These are phyloP conservation scores for Pogonomyrmex californicus DNA, from an alignment of 1,140 invertebrate species.

Conservation along the genomic window DNA sequence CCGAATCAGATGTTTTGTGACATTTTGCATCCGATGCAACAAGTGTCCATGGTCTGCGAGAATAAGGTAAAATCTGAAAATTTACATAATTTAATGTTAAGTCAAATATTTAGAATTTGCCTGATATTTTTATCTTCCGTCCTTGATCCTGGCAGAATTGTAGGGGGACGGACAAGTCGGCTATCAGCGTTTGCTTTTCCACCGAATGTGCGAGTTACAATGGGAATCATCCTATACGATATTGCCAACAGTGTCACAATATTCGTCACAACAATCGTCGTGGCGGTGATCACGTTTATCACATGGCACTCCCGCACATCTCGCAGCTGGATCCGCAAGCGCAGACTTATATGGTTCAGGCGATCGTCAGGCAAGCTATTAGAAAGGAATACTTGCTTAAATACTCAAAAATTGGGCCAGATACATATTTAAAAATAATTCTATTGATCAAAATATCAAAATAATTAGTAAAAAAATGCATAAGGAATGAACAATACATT, in stretches of 20 bases:
- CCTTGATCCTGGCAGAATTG: conserved; percentile 91
- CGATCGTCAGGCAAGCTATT: conserved; percentile 94
- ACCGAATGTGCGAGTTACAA: conserved; percentile 98
- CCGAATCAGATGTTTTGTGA: conserved; percentile 96
- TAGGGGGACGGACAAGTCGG: conserved; percentile 96
- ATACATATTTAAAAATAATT: too few species aligned
- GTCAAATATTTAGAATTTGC: background rate
- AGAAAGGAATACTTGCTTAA: background rate
- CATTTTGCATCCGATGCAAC: conserved; percentile 97
- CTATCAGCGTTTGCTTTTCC: conserved; percentile 98
- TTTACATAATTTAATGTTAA: background rate
- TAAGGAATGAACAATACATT: too few species aligned
- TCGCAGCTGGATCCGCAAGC: conserved; percentile 96
- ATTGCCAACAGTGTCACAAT: conserved; percentile 96
- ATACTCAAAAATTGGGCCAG: too few species aligned
- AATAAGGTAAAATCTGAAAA: conserved; percentile 92
- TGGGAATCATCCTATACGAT: conserved; percentile 97
- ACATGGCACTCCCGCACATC: conserved; percentile 93
- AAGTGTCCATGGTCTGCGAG: conserved; percentile 97
- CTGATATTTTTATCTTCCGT: background rate
- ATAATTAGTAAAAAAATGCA: too few species aligned
- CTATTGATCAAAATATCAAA: too few species aligned
- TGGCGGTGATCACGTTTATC: conserved; percentile 96
- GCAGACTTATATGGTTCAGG: conserved; percentile 97
- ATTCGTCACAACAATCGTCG: conserved; percentile 95